Base-by-base conservation (phyloP, 2,797 vertebrate species). In the Anomalospiza imberbis region DNA sequence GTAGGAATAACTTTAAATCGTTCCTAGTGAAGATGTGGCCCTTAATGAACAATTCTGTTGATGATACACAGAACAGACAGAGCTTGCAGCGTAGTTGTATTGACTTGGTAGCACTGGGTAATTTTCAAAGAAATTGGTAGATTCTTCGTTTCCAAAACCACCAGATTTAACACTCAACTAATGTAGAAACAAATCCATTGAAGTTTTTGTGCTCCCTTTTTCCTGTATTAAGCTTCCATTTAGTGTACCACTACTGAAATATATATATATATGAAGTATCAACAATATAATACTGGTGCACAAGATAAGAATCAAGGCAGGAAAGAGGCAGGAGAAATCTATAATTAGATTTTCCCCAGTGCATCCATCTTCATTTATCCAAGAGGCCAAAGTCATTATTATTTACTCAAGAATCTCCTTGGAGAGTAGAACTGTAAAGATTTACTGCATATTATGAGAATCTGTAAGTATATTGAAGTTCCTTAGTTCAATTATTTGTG, bases 341-440 rank as follows among this genome's bases (percentile, higher is more conserved):
- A 85, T 94, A 94, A 96, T 84, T 93, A 96, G 88, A 90, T 95
- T 95, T 95, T 96, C 68, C 83, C 92, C 89, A 95, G 66, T 93
- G 58, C 62, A 94, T 93, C 91, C 73, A 94, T 96, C 95, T 97
- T 95, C 92, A 94, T 96, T 96, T 94, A 95, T 93, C 58, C 82
- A 91, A 72, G 94, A 87, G 80, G 55, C 51, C 83, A 82, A 85
- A 94, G 74, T 79, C 94, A 91, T 96, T 96, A 95, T 95, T 96
- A 93, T 97, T 96, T 96, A 93, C 92, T 88, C 88, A 94, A 94
- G 90, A 95, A 82, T 90, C 70, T 93, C 89, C 85, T 90, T 88
- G 67, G 88, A 95, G 88, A 54, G 71, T 57, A 92, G 74, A 78
- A 95, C 74, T 92, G 74, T 85, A 85, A 95, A 95, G 92, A 92